These are phyloP conservation scores for Diadema setosum DNA, from an alignment of 35 echinoderm and acorn worm species.

Conservation along the genomic window DNA sequence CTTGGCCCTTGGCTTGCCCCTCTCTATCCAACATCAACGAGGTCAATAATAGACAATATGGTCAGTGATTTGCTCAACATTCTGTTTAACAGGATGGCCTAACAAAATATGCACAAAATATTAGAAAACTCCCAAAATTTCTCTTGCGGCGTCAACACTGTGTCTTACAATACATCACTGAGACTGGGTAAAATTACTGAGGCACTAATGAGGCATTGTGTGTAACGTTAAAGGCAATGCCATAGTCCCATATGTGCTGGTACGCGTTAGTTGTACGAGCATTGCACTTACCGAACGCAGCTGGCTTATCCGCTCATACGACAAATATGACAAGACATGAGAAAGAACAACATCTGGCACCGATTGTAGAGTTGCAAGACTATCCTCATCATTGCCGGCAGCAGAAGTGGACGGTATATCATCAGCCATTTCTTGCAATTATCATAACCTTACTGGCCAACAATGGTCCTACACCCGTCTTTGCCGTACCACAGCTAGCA, in stretches of 20 bases:
- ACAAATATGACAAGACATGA: neutral
- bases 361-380: neutral
- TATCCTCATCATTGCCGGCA: neutral
- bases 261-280: neutral
- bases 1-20: no score
- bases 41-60: no score
- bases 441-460: no score
- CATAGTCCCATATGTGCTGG: neutral
- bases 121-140: no score
- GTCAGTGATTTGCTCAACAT: neutral
- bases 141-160: neutral
- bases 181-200: no score
- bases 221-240: neutral
- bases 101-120: no score
- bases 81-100: neutral
- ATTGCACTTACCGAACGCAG: neutral
- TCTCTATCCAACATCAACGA: no score
- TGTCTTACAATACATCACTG: neutral
- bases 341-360: neutral
- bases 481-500: no score
- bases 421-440: neutral
- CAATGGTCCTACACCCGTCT: no score
- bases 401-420: neutral
- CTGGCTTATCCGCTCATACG: neutral
- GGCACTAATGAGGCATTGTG: neutral